These are phyloP conservation scores for Galerucella calmariensis DNA, from an alignment of 2,888 invertebrate genomes.

Conservation along the genomic window DNA sequence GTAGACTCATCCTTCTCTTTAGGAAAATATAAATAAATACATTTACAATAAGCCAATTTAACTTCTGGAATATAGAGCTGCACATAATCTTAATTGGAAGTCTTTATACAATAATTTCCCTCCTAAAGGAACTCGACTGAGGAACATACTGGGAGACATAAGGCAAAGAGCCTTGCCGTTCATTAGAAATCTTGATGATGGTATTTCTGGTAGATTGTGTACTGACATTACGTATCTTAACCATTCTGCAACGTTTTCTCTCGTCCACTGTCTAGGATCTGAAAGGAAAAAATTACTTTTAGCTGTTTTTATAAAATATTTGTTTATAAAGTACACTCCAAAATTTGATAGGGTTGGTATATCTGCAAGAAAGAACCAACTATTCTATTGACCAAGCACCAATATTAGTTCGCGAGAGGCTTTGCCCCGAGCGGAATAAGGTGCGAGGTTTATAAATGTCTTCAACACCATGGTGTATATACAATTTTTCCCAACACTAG, in stretches of 20 bases:
- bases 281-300: conserved; percentile 53
- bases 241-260: conserved; percentile 78
- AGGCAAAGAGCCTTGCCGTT: conserved; percentile 84
- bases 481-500: too few relatives aligned
- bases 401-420: too few relatives aligned
- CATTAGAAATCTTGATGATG: conserved; percentile 77
- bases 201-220: conserved; percentile 70
- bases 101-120: conserved; percentile 78
- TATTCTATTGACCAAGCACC: too few relatives aligned
- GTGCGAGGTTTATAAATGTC: too few relatives aligned
- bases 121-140: conserved; percentile 74
- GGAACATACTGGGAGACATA: conserved; percentile 82
- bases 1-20: not conserved
- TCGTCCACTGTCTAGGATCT: conserved; percentile 80
- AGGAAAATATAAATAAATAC: conserved; percentile 2
- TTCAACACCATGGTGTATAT: too few relatives aligned
- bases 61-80: conserved; percentile 69
- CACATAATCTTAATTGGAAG: conserved; percentile 75
- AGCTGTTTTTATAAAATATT: not conserved
- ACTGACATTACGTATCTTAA: conserved; percentile 69
- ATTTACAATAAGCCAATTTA: conserved; percentile 26
- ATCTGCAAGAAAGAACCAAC: too few relatives aligned
- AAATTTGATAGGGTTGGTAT: too few relatives aligned
- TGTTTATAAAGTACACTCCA: not conserved
- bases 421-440: too few relatives aligned